Base-by-base conservation (phyloP, 2,888 invertebrate species). In the Dolomedes plantarius region DNA sequence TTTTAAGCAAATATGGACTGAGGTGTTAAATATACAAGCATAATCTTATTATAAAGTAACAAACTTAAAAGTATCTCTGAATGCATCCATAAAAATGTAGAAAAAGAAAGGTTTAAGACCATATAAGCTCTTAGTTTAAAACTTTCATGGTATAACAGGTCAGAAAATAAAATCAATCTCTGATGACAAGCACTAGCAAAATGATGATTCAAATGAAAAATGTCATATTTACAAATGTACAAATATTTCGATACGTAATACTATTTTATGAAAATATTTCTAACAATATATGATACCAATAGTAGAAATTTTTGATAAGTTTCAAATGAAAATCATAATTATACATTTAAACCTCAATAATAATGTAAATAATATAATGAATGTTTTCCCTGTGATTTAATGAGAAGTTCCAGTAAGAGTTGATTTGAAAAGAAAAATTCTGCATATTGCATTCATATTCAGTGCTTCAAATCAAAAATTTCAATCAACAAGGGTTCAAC, bases 401-500 rank as follows among this genome's bases (percentile, higher is more conserved):
- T n/a, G n/a, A n/a, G n/a, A n/a, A n/a, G n/a, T n/a, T n/a, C n/a
- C n/a, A n/a, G n/a, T n/a, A n/a, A n/a, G n/a, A n/a, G n/a, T n/a
- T n/a, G n/a, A n/a, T n/a, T n/a, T n/a, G n/a, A n/a, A n/a, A n/a
- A n/a, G n/a, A n/a, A n/a, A n/a, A n/a, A 36, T 11, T 36, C 6
- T 36, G 36, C 7, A 11, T 5, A 7, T 7, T 36, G n/a, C 6
- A 36, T 7, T 7, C 5, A 5, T 36, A 23, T 31, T 87, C 46
- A 88, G 74, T 88, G 94, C 90, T 97, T 97, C 87, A 98, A 93
- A 92, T 98, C 98, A 90, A 98, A 97, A 90, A 98, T 97, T 93
- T 98, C 98, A 91, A 98, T 95, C 67, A 98, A 93, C 46, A 98
- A 92, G 0, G 98, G 98, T 90, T 98, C 98, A 65, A 98, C 96